Percentiles rank a stretch among this genome's conserved stretches.
These are phyloP conservation scores for Eulemur coronatus DNA, from an alignment of 2,797 vertebrate species.

Conservation along the genomic window DNA sequence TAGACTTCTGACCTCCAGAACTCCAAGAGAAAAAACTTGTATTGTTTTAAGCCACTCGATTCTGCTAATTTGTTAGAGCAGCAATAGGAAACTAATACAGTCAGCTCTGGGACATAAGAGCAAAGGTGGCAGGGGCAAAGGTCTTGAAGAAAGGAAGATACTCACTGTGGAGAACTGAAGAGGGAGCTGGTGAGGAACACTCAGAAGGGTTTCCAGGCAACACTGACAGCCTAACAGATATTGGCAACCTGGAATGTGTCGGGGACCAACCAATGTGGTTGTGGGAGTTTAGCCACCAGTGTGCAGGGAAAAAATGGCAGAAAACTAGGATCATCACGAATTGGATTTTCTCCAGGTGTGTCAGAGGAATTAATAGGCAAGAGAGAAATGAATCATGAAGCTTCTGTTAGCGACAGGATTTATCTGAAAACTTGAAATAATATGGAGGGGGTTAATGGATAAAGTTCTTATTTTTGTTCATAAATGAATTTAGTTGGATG, in stretches of 20 bases:
- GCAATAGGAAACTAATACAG: not conserved
- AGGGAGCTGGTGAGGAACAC: not conserved
- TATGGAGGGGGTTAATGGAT: not conserved
- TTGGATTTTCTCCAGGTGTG: not conserved
- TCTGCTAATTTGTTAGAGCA: not conserved
- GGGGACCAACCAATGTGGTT: not conserved
- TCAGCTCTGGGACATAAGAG: not conserved
- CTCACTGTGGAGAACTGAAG: not conserved
- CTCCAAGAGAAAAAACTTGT: not conserved
- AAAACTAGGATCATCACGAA: not conserved
- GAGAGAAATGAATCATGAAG: not conserved
- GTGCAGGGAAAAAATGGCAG: not conserved
- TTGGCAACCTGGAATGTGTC: not conserved
- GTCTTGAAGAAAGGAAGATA: not conserved
- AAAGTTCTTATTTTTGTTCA: not conserved
- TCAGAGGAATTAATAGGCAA: not conserved
- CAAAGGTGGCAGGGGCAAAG: not conserved
- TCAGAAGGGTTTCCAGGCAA: not conserved
- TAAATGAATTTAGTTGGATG: not conserved
- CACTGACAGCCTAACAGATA: too few relatives aligned
- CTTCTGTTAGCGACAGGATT: not conserved
- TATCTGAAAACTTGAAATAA: slow-evolving; percentile 1
- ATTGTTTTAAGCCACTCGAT: not conserved
- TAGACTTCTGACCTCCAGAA: not conserved
- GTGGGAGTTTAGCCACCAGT: not conserved